Evolutionary conservation across 2,797 vertebrate genomes (phyloP).

Genomic region (Phalanger gymnotis): DNA sequence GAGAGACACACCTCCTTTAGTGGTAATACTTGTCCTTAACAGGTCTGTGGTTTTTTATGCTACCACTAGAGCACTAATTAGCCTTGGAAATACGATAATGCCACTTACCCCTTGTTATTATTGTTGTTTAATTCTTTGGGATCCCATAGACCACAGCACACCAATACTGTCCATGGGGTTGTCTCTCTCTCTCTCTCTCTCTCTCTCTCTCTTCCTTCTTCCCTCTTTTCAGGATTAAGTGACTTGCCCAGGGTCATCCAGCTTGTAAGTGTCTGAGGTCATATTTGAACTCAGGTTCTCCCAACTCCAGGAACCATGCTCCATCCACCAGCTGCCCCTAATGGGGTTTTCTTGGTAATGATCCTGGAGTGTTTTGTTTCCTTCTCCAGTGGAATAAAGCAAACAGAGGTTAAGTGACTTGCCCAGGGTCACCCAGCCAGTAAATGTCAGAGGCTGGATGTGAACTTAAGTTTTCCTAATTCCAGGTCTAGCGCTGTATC

Average conservation of each 20-base stretch:
- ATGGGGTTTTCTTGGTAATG: too few relatives aligned
- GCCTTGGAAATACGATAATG: neutral
- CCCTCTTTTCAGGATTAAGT: neutral
- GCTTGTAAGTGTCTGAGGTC: neutral
- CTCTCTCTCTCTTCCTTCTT: neutral
- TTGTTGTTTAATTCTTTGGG: neutral
- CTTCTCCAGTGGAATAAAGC: too few relatives aligned
- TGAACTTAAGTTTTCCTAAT: neutral
- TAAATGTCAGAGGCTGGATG: neutral
- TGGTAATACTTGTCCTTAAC: neutral
- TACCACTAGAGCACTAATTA: neutral
- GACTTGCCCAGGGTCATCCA: neutral
- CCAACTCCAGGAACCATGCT: accelerated
- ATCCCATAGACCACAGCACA: neutral
- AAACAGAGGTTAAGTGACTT: neutral
- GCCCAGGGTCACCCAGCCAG: neutral
- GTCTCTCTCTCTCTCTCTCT: neutral
- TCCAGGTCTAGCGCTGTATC: neutral
- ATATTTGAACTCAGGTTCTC: neutral
- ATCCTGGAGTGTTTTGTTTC: too few relatives aligned
- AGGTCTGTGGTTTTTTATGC: neutral
- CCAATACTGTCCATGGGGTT: neutral
- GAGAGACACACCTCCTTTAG: neutral
- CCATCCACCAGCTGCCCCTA: neutral
- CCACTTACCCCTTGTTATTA: neutral